Base-by-base conservation (phyloP, 92 coral and sea anemone species). In the Epizoanthus scotinus region DNA sequence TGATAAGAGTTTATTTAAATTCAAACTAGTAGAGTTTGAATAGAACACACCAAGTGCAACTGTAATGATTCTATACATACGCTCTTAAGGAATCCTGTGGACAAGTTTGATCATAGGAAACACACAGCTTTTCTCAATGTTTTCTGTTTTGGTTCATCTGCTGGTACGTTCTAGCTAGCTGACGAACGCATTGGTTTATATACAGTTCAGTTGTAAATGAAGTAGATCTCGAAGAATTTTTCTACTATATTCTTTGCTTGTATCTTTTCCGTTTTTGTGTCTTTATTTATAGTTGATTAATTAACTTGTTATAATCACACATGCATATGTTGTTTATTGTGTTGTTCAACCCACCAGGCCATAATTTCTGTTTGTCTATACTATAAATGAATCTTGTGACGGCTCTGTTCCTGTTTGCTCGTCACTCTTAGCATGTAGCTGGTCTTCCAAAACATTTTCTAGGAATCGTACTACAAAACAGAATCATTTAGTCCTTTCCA, bases 1-100 rank as follows among this genome's bases (percentile, higher is more conserved):
- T 40, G 72, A 34, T 53, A 67, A 67, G 72, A 67, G 54, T 64
- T 64, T 29, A 44, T 44, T 12, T 12, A 44, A 44, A 44, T 44
- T 44, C 52, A 44, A 44, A 7, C 52, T 22, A 64, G 21, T 44
- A n/a, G 21, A 9, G 12, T 64, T 38, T 64, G 31, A 64, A 64
- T 9, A 68, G 73, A 62, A 24, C 67, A 1, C 10, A 26, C 31
- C 44, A 29, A 22, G n/a, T 40, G 25, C 58, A 24, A 36, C 7
- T 17, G 6, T 8, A 8, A 42, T 19, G 20, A 36, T 21, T 31
- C n/a, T 47, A 36, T 60, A 9, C 34, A 60, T 6, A 6, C 27
- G 3, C 8, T 28, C 55, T 69, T 49, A 10, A 44, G 52, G 15
- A 44, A 44, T 44, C 52, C 52, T 15, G 10, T 44, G 15, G 14